These are phyloP conservation scores for Okapia johnstoni DNA, from an alignment of 2,113 vertebrate species.

Conservation along the genomic window DNA sequence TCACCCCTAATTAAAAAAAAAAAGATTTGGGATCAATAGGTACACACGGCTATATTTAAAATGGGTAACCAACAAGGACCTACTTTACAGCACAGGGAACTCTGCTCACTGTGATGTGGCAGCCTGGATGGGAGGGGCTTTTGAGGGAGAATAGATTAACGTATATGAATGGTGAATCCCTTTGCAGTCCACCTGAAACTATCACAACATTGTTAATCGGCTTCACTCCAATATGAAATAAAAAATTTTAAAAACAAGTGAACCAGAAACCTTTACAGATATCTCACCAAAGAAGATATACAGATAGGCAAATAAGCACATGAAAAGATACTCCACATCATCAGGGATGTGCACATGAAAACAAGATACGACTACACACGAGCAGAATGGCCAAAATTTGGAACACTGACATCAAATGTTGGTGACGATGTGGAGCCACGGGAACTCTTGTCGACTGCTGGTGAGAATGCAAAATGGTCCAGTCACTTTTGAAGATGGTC, in stretches of 20 bases:
- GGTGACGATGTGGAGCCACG: fast-evolving
- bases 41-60: background rate
- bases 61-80: background rate
- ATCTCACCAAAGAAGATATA: background rate
- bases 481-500: background rate
- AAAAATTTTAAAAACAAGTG: background rate
- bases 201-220: background rate
- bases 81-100: background rate
- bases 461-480: background rate
- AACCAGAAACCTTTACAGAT: background rate
- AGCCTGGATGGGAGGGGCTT: background rate
- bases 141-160: background rate
- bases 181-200: background rate
- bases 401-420: background rate
- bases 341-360: background rate
- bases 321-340: background rate
- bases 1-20: background rate
- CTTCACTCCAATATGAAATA: background rate
- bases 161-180: background rate
- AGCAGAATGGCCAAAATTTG: background rate
- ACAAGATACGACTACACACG: background rate
- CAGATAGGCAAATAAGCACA: background rate
- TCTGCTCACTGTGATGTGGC: background rate
- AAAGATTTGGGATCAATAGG: background rate
- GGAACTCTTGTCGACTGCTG: background rate